Evolutionary conservation across 2,113 vertebrate genomes (phyloP), one percentile per base, ranked within the genome.

Genomic region (Gobio gobio): DNA sequence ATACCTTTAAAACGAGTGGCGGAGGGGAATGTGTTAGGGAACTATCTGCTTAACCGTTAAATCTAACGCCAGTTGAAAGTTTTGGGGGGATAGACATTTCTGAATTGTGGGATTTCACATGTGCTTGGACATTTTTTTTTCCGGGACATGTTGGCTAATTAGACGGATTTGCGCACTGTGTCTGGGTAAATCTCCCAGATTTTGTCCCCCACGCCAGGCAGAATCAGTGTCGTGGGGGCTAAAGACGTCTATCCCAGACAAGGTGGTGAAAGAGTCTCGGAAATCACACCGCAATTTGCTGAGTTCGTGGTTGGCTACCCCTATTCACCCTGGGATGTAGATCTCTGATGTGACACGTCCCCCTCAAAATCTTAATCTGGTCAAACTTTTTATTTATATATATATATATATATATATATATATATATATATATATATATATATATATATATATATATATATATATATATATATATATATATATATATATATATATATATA

Each of bases 61-160:
- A 88, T 84, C 70, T 75, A 70, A 81, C 80, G 40, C 89, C 83
- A 74, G 49, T 26, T 68, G 10, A 64, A 70, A 51, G 10, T 29
- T 59, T 54, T 51, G 6, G 14, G 33, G 56, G 36, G 10, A 22
- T 43, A 61, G 29, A 14, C 29, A 22, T 78, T 43, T 78, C 47
- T 76, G 74, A 54, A 81, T 51, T 49, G 45, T 68, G 79, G 63
- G 79, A 81, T 68, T 81, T 75, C 45, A 89, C 91, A 91, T 84
- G 89, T 78, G 86, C 59, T 54, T 89, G 90, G 91, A 89, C 90
- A 91, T 88, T 90, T 88, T 64, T 64, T 40, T 70, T 49, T 63
- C 83, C 61, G 80, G 61, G 89, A 87, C 90, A 70, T 88, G 66
- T 77, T 91, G 91, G 88, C 88, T 88, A 92, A 88, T 90, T 92